Evolutionary conservation across 64 coral and sea anemone species (phyloP), one percentile per base, ranked within the genome.

Genomic region (Montipora capricornis): DNA sequence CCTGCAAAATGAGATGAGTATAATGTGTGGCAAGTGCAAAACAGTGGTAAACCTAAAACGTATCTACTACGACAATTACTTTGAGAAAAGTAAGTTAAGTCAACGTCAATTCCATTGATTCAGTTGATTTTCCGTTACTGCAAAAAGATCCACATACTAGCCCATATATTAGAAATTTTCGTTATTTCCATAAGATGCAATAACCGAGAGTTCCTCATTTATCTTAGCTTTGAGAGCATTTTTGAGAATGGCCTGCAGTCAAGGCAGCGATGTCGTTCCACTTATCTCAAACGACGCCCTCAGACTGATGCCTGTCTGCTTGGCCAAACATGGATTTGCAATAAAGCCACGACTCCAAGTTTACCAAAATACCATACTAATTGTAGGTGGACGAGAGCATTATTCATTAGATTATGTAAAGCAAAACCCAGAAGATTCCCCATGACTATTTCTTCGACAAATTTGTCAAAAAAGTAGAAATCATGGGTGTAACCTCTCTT

Each of bases 401-500:
- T 90, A 90, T 51, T 9, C 75, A 8, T 80, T 90, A 49, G 88
- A 80, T 64, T n/a, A 79, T 59, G 51, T 89, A 5, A 48, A 48
- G 14, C 4, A 62, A 89, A 45, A 44, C 6, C 47, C 58, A 37
- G 64, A 66, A 79, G 2, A 16, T 89, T 20, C 75, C 55, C 19
- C 88, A 17, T 48, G 52, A 78, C 13, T 29, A 78, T 79, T 90
- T 90, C 37, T 22, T 14, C 5, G 37, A 78, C 76, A 90, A 90
- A 66, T 90, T 90, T 78, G 88, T 90, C 15, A 90, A 15, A 37
- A 60, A 90, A 64, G 88, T 80, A 11, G 75, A 90, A 90, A 90
- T 79, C 19, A 90, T 79, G 88, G 74, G 88, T 8, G 49, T 90
- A 15, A 79, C 88, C 12, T n/a, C 75, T 78, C 53, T 90, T 44